Percentiles rank a stretch among this genome's conserved stretches.
These are phyloP conservation scores for Pristionchus mayeri DNA, from an alignment of 2,888 invertebrate genomes.

Conservation along the genomic window DNA sequence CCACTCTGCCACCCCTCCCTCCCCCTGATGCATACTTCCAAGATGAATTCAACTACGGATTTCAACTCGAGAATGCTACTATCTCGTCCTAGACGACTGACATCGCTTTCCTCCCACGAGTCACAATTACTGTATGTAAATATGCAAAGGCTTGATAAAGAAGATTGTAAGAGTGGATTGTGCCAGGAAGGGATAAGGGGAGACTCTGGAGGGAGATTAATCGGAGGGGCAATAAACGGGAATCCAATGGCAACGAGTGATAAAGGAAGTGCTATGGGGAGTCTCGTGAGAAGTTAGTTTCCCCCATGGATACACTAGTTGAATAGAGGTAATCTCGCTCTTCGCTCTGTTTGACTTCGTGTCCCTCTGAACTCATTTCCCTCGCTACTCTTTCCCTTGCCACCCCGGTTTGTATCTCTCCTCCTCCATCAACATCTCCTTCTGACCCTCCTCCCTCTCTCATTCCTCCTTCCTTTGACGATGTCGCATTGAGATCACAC, in stretches of 20 bases:
- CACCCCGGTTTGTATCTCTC: neutral
- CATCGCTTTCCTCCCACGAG: neutral
- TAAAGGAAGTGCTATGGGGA: neutral
- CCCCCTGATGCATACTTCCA: neutral
- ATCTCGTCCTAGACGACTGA: slow-evolving; percentile 14
- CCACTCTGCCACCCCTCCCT: slow-evolving; percentile 24
- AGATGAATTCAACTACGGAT: slow-evolving; percentile 48
- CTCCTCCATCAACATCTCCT: slow-evolving; percentile 16
- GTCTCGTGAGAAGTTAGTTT: neutral
- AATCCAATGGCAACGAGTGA: slow-evolving; percentile 41
- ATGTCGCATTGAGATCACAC: slow-evolving; percentile 10
- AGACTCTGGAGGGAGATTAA: neutral
- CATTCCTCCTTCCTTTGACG: slow-evolving; percentile 2
- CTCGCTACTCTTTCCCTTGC: neutral
- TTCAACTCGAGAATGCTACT: slow-evolving; percentile 38
- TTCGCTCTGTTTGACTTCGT: slow-evolving; percentile 21
- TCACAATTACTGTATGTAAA: slow-evolving; percentile 8
- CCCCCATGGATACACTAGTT: slow-evolving; percentile 19
- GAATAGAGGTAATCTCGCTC: slow-evolving; percentile 44
- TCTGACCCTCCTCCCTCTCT: slow-evolving; percentile 25
- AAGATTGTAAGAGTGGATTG: neutral
- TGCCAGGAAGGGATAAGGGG: slow-evolving; percentile 22
- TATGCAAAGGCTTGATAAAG: slow-evolving; percentile 6
- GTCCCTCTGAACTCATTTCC: slow-evolving; percentile 43
- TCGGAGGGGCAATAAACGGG: slow-evolving; percentile 39